phyloP scores from a whole-genome alignment of 2,888 invertebrate species.

The Salticus scenicus region DNA sequence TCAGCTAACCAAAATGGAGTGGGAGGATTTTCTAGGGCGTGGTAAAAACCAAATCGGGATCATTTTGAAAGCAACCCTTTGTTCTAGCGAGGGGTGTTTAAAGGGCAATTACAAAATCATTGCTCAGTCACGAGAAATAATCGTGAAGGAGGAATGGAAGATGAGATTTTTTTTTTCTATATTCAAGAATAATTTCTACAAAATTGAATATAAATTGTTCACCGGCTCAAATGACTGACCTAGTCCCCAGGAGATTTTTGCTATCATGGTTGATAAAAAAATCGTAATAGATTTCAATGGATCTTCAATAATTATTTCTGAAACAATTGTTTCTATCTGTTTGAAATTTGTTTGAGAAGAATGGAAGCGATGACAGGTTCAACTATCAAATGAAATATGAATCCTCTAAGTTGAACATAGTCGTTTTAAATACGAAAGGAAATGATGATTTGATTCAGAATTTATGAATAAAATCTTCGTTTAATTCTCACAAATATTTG shows the following conservation, averaged over 20 bases:
- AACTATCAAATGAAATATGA: slow-evolving; percentile 33
- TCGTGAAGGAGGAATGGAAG: slow-evolving; percentile 34
- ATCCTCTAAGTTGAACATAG: too few species aligned
- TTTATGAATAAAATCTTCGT: too few species aligned
- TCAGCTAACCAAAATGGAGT: background rate
- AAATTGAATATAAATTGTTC: background rate
- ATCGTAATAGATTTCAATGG: slow-evolving; percentile 18
- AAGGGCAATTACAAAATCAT: slow-evolving; percentile 48
- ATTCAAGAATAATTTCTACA: background rate
- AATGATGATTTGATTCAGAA: too few species aligned
- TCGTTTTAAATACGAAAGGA: background rate
- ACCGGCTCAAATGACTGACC: slow-evolving; percentile 10
- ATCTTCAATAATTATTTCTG: slow-evolving; percentile 28
- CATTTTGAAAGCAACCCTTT: slow-evolving; percentile 54
- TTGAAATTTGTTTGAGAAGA: background rate
- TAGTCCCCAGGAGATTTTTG: slow-evolving; percentile 25
- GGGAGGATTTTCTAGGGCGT: slow-evolving; percentile 11
- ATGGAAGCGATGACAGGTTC: slow-evolving; percentile 38
- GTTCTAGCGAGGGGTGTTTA: slow-evolving; percentile 44
- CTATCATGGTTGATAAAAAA: background rate
- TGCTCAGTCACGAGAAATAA: slow-evolving; percentile 49
- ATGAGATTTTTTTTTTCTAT: background rate
- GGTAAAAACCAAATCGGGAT: background rate
- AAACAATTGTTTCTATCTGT: slow-evolving; percentile 18
- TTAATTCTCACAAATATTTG: too few species aligned